Evolutionary conservation across 2,113 vertebrate species (phyloP), one percentile per base, ranked within the genome.

Genomic region (Phainopepla nitens): DNA sequence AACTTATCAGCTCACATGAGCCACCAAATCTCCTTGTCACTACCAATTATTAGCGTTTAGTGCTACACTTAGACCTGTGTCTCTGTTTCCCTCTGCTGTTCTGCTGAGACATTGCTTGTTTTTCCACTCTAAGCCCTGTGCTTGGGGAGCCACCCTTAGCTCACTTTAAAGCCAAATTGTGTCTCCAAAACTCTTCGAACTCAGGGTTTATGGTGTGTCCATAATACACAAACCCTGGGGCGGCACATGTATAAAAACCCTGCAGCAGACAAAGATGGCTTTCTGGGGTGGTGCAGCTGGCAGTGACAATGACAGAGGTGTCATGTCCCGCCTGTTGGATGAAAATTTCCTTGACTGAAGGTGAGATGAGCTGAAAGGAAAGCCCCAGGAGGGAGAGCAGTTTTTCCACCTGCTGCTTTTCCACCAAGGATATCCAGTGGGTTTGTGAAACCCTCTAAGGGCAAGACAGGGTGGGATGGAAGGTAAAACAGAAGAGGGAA

Each of bases 71-170:
- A 54, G 81, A 56, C 33, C 60, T 57, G 53, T 61, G 76, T 85
- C 91, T 87, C 88, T 76, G 90, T 94, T 94, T 93, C 96, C 96
- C 93, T 89, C 96, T 97, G 60, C 92, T 95, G 96, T 90, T 93
- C 47, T 81, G 31, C 72, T 61, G 36, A 89, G 64, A 90, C 53
- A 89, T 42, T 87, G 56, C 69, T 75, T 28, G 28, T 49, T 82
- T 75, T 77, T 31, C 76, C 65, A 56, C n/a, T 3, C 39, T 24
- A 9, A 93, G 35, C 13, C 29, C 22, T 13, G 19, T 13, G 18
- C 35, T 50, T 61, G 25, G n/a, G n/a, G 47, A 68, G 21, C n/a
- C 23, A 54, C n/a, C 10, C 10, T 81, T 16, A 13, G 9, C 15
- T 56, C 35, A 6, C 10, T 70, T 62, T 15, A 50, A 83, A 90